Conservation (phyloP, 2,797 vertebrate species). For the Scolopax bukidnonensis region DNA sequence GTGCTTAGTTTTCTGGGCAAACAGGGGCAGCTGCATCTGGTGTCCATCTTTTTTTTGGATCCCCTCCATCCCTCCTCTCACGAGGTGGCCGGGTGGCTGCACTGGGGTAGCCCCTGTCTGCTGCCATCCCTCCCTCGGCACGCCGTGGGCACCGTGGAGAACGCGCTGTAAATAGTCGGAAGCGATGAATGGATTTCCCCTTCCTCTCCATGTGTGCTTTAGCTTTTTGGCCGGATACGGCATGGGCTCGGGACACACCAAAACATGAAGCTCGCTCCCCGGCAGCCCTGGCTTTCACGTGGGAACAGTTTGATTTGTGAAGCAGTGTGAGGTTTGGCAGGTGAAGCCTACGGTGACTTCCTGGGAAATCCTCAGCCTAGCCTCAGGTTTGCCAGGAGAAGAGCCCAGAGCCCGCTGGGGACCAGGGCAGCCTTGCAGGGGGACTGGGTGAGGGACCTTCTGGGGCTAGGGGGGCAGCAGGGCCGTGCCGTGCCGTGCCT, state of each 20-base stretch:
- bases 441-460: neutral
- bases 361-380: neutral
- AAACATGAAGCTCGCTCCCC: constrained; percentile 27
- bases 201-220: constrained; percentile 74
- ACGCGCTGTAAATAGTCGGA: constrained; percentile 62
- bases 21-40: neutral
- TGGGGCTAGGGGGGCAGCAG: neutral
- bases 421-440: neutral
- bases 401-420: accelerated
- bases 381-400: neutral
- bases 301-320: neutral
- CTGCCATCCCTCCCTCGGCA: neutral
- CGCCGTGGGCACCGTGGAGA: neutral
- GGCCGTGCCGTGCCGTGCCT: accelerated
- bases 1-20: neutral
- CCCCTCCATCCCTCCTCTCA: accelerated
- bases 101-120: neutral
- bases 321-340: neutral
- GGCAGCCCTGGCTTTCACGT: constrained; percentile 24
- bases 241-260: constrained; percentile 31
- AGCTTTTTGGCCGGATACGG: constrained; percentile 63
- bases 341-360: neutral
- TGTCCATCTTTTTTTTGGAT: neutral
- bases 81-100: accelerated
- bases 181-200: constrained; percentile 72